Evolutionary conservation across 2,888 invertebrate genomes (phyloP), one percentile per base, ranked within the genome.

Genomic region (Lithophane ornitopus): DNA sequence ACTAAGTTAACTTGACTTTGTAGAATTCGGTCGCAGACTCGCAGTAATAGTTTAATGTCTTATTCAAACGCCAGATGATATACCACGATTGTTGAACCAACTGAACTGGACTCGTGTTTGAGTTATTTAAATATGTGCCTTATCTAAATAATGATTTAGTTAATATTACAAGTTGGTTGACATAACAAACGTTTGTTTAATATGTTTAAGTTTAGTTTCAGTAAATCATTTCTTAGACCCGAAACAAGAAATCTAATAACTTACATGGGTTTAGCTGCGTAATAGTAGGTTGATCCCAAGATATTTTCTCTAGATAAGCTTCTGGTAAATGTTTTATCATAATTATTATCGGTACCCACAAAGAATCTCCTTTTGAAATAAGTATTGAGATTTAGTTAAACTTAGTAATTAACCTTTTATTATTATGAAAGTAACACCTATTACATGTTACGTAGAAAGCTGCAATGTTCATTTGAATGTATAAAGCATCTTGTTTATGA

Each of bases 31-130:
- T 16, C n/a, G 63, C 61, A 41, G 39, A 12, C 44, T 19, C 26
- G 59, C 56, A 58, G 61, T 82, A 74, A 68, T 66, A 62, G 58
- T 62, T 72, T 59, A 75, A 75, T 82, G 67, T 82, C 83, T 73
- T 73, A 79, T 72, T 82, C 72, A 79, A 79, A 73, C 26, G n/a
- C 63, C 59, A 79, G 59, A 73, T 76, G 54, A 62, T 67, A 61
- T 56, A 79, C 62, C 41, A 56, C 39, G 58, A 75, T 73, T 73
- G 62, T 66, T 61, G 44, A 28, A 11, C 16, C 7, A 54, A 56
- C 12, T 26, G 56, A 54, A 54, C 46, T 39, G 46, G 61, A 26
- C 22, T 3, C 6, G 52, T 41, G 70, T 49, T 70, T 61, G 68
- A 78, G 46, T 82, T 71, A 74, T 26, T 72, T 62, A 69, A 82